These are phyloP conservation scores for Amblyornis subalaris DNA, from an alignment of 2,113 vertebrate genomes.

Conservation along the genomic window DNA sequence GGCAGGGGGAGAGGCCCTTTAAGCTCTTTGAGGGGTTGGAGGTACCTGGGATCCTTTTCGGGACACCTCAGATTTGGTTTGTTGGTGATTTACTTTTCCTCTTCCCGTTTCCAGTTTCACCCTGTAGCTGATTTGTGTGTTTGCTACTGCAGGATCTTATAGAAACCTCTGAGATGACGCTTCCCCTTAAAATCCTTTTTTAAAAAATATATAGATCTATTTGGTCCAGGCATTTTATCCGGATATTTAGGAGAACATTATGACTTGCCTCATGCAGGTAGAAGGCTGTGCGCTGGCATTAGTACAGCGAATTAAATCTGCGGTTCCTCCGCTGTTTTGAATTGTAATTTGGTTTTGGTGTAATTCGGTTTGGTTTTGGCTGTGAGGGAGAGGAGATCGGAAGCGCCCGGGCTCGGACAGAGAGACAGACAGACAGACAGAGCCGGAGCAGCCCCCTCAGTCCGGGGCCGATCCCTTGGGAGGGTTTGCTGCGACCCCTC, in stretches of 20 bases:
- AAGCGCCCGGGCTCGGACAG: accelerated
- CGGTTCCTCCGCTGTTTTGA: neutral
- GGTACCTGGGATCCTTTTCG: neutral
- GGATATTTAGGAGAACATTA: neutral
- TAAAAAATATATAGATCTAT: no score
- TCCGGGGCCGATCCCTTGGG: neutral
- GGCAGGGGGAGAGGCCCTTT: neutral
- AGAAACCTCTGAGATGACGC: neutral
- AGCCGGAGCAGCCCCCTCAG: neutral
- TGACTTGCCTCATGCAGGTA: neutral
- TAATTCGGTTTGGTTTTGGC: neutral
- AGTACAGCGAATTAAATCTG: neutral
- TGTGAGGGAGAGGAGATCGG: accelerated
- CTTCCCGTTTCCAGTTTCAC: neutral
- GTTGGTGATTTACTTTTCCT: neutral
- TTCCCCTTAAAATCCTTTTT: neutral
- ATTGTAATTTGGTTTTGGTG: neutral
- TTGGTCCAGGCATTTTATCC: neutral
- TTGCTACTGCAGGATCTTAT: neutral
- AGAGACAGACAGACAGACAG: no score
- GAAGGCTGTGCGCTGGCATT: neutral
- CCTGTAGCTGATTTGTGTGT: neutral
- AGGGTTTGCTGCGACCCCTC: neutral
- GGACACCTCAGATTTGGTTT: neutral
- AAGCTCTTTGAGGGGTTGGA: neutral